Base-by-base conservation (phyloP, 2,888 invertebrate genomes). In the Netelia inedita region DNA sequence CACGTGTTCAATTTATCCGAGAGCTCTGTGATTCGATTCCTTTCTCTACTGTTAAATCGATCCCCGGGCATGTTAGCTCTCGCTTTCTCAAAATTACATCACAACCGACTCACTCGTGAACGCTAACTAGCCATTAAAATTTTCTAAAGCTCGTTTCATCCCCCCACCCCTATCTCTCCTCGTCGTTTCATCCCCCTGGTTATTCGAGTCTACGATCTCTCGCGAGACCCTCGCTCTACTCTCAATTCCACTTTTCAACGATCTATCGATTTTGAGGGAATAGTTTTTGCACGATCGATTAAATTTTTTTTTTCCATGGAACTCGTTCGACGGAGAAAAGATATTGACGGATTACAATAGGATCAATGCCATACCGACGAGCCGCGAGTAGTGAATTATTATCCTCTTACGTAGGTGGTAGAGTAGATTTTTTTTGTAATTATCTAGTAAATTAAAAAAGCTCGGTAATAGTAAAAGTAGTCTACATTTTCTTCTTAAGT, bases 331-430 rank as follows among this genome's bases (percentile, higher is more conserved):
- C 41, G 43, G 16, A 50, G 43, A 41, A 66, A 46, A 28, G 1
- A 9, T 41, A 5, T 65, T 41, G 14, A 8, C 19, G 9, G 1
- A 57, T 16, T 41, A 23, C 41, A 35, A 35, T 35, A 10, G 41
- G 19, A 76, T 66, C 23, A n/a, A 55, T 55, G 65, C 53, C 10
- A 19, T 10, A 65, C 66, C 46, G 55, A 28, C 57, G 57, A 46
- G 79, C 43, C 73, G 35, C 46, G 73, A 80, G 28, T 66, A 73
- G 66, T 57, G 55, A 50, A 11, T 80, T 28, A 63, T 72, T 57
- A 74, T 74, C 66, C 19, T 53, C 59, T 74, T 68, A 61, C 53
- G 66, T 78, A 78, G 53, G 23, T 43, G 46, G 66, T 65, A 21
- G 43, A 65, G 43, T 82, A 82, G 68, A 59, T 79, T 1, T 57